Conservation (phyloP, 2,797 vertebrate genomes). For the Enteromius trimaculatus region DNA sequence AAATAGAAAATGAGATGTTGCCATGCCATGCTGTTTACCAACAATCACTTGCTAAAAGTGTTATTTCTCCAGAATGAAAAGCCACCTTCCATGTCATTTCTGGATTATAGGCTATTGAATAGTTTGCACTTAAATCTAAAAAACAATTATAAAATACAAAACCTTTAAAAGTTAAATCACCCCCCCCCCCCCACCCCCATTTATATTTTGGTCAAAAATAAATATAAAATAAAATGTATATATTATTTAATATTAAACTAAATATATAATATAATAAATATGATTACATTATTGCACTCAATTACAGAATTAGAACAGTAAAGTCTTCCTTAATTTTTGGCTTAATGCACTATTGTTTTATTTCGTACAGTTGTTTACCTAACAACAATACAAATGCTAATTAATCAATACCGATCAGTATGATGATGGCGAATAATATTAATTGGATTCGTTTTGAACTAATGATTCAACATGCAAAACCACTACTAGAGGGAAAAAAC, state of each 20-base stretch:
- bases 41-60: not conserved
- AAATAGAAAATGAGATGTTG: not conserved
- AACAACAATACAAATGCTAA: not conserved
- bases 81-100: not conserved
- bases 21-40: not conserved
- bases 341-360: not conserved
- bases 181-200: too few relatives aligned
- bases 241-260: too few relatives aligned
- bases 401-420: not conserved
- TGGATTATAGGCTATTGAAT: not conserved
- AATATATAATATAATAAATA: not conserved
- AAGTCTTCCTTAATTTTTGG: not conserved
- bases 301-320: not conserved
- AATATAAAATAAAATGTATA: not conserved
- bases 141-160: not conserved
- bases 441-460: slow-evolving; percentile 2
- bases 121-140: not conserved
- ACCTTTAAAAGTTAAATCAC: slow-evolving; percentile 12
- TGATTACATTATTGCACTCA: not conserved
- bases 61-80: not conserved
- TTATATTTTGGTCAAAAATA: not conserved
- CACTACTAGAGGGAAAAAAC: not conserved
- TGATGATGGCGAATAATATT: not conserved
- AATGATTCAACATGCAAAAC: not conserved
- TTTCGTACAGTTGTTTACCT: not conserved